These are phyloP conservation scores for Xenus cinereus DNA, from an alignment of 2,113 vertebrate genomes.

Conservation along the genomic window DNA sequence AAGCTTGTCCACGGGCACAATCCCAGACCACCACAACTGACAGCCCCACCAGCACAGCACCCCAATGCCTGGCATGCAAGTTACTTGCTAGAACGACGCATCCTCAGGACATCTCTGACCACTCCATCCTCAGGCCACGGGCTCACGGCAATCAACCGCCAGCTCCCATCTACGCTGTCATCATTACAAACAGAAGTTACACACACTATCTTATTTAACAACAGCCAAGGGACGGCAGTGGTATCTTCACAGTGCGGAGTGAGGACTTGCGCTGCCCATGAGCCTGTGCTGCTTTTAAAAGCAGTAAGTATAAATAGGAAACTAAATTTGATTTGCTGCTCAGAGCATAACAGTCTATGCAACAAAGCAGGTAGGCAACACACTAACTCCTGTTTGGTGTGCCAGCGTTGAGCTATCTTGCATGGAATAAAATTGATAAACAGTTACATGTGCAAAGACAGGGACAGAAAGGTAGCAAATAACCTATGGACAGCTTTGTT, in stretches of 20 bases:
- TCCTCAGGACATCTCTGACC: not conserved
- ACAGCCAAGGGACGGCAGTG: not conserved
- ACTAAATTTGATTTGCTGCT: not conserved
- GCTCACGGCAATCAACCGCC: not conserved
- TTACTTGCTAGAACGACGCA: not conserved
- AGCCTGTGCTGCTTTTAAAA: not conserved
- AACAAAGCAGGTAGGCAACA: not conserved
- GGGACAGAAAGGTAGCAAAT: not conserved
- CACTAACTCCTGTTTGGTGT: not conserved
- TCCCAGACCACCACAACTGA: not conserved
- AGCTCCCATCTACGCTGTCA: not conserved
- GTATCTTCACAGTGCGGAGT: not conserved
- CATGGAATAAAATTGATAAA: not conserved
- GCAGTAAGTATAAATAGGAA: not conserved
- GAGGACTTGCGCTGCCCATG: not conserved
- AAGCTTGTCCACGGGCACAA: not conserved
- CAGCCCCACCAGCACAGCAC: not conserved
- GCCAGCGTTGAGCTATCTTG: not conserved
- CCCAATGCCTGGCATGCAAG: not conserved
- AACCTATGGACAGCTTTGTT: not conserved
- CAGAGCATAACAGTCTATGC: not conserved
- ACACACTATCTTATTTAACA: not conserved
- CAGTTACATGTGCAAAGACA: not conserved
- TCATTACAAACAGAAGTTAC: not conserved
- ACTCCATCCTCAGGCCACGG: not conserved